Base-by-base conservation (phyloP, 1,140 invertebrate species). In the Drosophila guanche region DNA sequence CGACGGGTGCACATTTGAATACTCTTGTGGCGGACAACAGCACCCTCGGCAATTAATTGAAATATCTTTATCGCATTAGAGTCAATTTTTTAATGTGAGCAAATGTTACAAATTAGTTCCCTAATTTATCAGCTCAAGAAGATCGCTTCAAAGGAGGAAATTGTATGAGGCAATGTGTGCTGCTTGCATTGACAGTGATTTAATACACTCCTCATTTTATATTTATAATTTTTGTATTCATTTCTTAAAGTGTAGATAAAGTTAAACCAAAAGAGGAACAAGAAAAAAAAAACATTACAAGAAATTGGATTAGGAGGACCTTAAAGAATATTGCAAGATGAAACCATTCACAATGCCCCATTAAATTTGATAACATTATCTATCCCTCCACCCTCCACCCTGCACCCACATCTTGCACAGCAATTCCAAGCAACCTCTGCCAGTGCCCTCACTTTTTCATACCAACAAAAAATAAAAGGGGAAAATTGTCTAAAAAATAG, bases 391-490 rank as follows among this genome's bases (percentile, higher is more conserved):
- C 22, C 47, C 43, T 23, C 1, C 33, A 12, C 33, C 42, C 33
- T n/a, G n/a, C n/a, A 23, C 33, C 37, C 50, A 46, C 65, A 52
- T 37, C 50, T 16, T 29, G 41, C 48, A 46, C 63, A 25, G 62
- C 52, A 23, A 47, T 67, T 42, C 40, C 40, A 33, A 48, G 43
- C 62, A 25, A 68, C 42, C 63, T 41, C 51, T 41, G 50, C 48
- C 62, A 48, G 41, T 69, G 14, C 51, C 51, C 66, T 68, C 63
- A 56, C 66, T 56, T 69, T 52, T 68, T 52, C 27, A 54, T 66
- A 29, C 43, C 50, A 10, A 55, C 68, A 67, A 46, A 27, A 42
- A 68, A 68, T 25, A 41, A 56, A 33, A 42, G 33, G 33, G 33
- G 10, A 12, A 68, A 56, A 55, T 68, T 68, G 43, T 42, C 40